These are phyloP conservation scores for Danionella dracula DNA, from an alignment of 2,797 vertebrate species.

Conservation along the genomic window DNA sequence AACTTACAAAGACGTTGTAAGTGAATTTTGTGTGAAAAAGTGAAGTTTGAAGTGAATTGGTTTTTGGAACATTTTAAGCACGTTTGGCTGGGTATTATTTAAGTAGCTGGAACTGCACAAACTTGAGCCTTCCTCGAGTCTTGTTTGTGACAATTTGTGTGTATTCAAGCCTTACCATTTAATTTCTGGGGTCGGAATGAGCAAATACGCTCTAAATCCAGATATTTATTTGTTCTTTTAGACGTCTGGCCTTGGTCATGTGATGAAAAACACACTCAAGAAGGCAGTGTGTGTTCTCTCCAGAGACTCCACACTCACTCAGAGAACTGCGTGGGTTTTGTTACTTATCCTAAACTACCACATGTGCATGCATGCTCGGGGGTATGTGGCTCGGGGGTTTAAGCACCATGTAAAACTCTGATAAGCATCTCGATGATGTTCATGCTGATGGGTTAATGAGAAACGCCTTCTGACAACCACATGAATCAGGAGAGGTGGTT, in stretches of 20 bases:
- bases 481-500: background rate
- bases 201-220: slow-evolving; percentile 7
- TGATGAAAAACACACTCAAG: background rate
- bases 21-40: background rate
- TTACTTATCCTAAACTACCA: slow-evolving; percentile 1
- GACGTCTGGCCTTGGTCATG: slow-evolving; percentile 2
- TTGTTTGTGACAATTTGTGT: slow-evolving; percentile 9
- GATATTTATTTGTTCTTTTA: background rate
- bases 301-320: background rate
- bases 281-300: background rate
- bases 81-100: background rate
- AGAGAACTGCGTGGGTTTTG: slow-evolving; percentile 12
- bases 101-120: background rate
- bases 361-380: background rate
- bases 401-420: background rate
- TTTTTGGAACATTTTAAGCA: background rate
- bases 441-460: background rate
- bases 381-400: background rate
- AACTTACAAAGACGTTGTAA: background rate
- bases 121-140: background rate
- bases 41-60: too few species aligned
- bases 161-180: background rate
- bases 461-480: background rate
- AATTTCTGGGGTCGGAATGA: slow-evolving; percentile 8
- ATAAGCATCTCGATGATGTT: background rate